Evolutionary conservation across 2,888 invertebrate species (phyloP), one percentile per base, ranked within the genome.

Genomic region (Heliconius ethilla): DNA sequence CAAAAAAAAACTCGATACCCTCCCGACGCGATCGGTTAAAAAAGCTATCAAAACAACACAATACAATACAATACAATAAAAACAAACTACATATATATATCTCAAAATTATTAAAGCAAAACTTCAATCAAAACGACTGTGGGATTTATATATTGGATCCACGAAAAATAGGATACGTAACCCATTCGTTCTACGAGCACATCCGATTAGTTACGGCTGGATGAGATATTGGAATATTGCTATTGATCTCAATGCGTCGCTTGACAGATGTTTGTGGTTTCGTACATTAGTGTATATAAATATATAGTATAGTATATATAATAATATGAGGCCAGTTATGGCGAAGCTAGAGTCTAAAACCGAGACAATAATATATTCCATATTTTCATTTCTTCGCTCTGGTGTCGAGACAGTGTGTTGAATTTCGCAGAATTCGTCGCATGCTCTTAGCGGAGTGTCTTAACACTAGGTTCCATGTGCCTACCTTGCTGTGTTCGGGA

Each of bases 121-220:
- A 40, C 40, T 63, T 62, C 27, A n/a, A 74, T 72, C 72, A 72
- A 13, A 59, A 55, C 7, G 59, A 33, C 72, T 27, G 59, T 1
- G 18, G 33, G 62, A 40, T 74, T 37, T 45, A 62, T 37, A 63
- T 40, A 63, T 37, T 40, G 74, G 62, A 74, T 63, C n/a, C 63
- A 74, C 74, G 37, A 63, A 74, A 74, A 74, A 74, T 62, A 37
- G 63, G 74, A 59, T 62, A 25, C 72, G 59, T 33, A 27, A 63
- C 63, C 74, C 74, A 63, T 63, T 74, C 73, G 40, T 62, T 73
- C n/a, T 63, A 74, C 40, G 27, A 25, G 25, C 40, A 25, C 74
- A 74, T 63, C 73, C 74, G 27, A 29, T 74, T 74, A 74, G 74
- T 65, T 45, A 63, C 74, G 74, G 65, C 29, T 65, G 27, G 63